Evolutionary conservation across 2,797 vertebrate species (phyloP).

Genomic region (Mormyrops boulengeri): DNA sequence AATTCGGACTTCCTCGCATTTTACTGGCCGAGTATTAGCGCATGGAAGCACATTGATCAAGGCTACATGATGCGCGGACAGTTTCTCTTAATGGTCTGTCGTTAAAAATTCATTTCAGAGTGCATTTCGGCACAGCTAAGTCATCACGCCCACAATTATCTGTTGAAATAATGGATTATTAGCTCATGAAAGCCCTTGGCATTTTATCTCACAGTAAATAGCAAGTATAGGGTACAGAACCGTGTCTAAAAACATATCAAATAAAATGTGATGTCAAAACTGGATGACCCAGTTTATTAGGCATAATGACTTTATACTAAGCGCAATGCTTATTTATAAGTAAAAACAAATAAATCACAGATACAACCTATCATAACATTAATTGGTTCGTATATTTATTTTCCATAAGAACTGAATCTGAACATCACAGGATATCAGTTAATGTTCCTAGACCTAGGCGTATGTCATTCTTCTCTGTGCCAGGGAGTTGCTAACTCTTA

Average conservation of each 20-base stretch:
- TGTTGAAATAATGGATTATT: background rate
- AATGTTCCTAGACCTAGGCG: background rate
- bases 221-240: background rate
- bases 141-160: background rate
- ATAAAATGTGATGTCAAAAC: background rate
- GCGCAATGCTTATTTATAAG: background rate
- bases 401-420: background rate
- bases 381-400: background rate
- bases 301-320: background rate
- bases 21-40: background rate
- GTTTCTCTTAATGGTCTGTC: background rate
- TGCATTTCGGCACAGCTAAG: background rate
- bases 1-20: constrained; percentile 28
- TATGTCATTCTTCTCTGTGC: background rate
- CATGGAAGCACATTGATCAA: background rate
- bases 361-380: background rate
- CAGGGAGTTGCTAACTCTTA: too few relatives aligned
- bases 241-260: background rate
- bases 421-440: background rate
- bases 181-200: background rate
- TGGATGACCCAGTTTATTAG: background rate
- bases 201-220: background rate
- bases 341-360: background rate
- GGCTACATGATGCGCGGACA: background rate
- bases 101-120: constrained; percentile 7